phyloP scores from a whole-genome alignment of 2,113 vertebrate genomes.

The Paratilapia polleni region DNA sequence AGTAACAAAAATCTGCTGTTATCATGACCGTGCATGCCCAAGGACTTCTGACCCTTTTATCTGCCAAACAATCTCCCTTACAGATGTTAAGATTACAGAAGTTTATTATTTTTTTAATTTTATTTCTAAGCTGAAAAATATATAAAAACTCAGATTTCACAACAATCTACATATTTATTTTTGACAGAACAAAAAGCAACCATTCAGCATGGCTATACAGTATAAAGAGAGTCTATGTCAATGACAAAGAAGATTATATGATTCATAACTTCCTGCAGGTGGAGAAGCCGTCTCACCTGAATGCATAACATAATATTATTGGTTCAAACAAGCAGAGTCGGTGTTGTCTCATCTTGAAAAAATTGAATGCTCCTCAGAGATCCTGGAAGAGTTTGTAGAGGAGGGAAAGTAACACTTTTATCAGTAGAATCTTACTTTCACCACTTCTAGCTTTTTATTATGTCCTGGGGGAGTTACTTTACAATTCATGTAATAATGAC shows the following conservation, averaged over 20 bases:
- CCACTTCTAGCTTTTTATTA: background rate
- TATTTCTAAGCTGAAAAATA: background rate
- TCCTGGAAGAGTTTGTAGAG: background rate
- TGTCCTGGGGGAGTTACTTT: background rate
- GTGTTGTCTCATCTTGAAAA: slow-evolving; percentile 21
- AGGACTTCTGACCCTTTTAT: background rate
- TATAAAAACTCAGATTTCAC: background rate
- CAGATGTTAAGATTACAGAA: background rate
- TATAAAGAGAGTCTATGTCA: background rate
- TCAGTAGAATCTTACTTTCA: background rate
- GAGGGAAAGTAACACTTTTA: background rate
- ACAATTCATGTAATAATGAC: no score
- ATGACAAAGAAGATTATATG: background rate
- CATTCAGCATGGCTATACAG: background rate
- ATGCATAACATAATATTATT: slow-evolving; percentile 15
- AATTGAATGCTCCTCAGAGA: slow-evolving; percentile 20
- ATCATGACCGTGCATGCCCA: background rate
- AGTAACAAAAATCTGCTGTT: background rate
- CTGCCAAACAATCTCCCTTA: no score
- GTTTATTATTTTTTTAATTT: background rate
- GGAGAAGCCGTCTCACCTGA: slow-evolving; percentile 22
- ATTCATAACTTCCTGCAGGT: slow-evolving; percentile 32
- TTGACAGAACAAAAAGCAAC: background rate
- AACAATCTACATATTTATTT: background rate
- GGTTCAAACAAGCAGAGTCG: slow-evolving; percentile 40